phyloP scores from a whole-genome alignment of 2,888 invertebrate genomes.

The Rhogogaster chlorosoma region DNA sequence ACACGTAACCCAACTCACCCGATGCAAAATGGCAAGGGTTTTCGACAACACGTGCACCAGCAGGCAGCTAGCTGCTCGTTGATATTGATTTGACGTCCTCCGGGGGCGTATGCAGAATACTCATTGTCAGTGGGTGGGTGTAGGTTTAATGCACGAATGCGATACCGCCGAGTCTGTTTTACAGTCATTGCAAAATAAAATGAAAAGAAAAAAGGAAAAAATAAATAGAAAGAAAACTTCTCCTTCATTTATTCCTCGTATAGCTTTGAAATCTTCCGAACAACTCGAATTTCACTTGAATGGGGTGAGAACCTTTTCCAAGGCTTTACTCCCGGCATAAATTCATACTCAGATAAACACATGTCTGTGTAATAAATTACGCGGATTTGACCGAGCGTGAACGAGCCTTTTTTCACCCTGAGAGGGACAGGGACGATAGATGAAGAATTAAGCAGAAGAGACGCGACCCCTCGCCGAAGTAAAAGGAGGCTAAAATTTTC shows the following conservation, averaged over 20 bases:
- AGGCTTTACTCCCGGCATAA: background rate
- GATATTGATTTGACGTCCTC: constrained; percentile 28
- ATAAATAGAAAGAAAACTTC: no score
- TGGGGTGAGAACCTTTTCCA: background rate
- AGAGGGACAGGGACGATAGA: background rate
- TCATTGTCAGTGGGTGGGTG: background rate
- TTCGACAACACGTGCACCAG: constrained; percentile 1
- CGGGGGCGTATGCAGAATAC: constrained; percentile 18
- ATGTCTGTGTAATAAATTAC: background rate
- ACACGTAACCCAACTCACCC: background rate
- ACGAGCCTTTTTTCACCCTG: background rate
- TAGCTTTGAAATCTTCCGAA: background rate
- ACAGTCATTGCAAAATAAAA: background rate
- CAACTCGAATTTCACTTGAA: no score
- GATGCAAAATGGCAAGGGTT: constrained; percentile 32
- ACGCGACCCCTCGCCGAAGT: background rate
- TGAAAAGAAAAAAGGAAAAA: background rate
- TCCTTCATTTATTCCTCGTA: background rate
- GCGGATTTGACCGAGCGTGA: constrained; percentile 27
- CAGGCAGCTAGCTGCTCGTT: background rate
- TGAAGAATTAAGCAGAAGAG: background rate
- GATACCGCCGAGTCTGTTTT: constrained; percentile 1
- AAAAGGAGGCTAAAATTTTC: background rate
- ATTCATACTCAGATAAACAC: background rate
- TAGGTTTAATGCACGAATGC: background rate